Evolutionary conservation across 92 coral and sea anemone genomes (phyloP), one percentile per base, ranked within the genome.

Genomic region (Paragorgia papillata): DNA sequence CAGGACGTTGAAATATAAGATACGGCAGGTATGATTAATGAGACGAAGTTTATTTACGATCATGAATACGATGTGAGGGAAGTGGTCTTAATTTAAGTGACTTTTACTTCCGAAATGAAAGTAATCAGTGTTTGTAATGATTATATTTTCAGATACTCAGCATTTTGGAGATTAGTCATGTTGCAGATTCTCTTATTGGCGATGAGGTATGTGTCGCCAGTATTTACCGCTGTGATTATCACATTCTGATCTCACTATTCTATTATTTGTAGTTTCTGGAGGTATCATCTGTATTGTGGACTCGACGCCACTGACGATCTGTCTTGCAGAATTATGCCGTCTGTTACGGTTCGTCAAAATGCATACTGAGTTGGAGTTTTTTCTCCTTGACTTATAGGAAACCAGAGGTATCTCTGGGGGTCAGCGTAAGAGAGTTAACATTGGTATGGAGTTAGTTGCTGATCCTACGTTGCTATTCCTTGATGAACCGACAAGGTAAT

Each of bases 321-420:
- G 79, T 73, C 27, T 15, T 21, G 62, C 24, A 7, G 29, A 56
- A 56, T 56, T 13, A 56, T 56, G 62, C 2, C 27, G 24, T n/a
- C n/a, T n/a, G n/a, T n/a, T n/a, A n/a, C n/a, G n/a, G n/a, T n/a
- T n/a, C n/a, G n/a, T n/a, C n/a, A n/a, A n/a, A n/a, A n/a, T n/a
- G n/a, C n/a, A n/a, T n/a, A n/a, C n/a, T n/a, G n/a, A n/a, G n/a
- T n/a, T n/a, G n/a, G n/a, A n/a, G n/a, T n/a, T n/a, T n/a, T n/a
- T n/a, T n/a, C n/a, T n/a, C n/a, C n/a, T n/a, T n/a, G n/a, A n/a
- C n/a, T n/a, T 49, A 0, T 21, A 88, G 92, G 92, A 75, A 77
- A 85, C 84, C n/a, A 78, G 92, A 27, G 92, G 92, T n/a, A 80
- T 88, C 17, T 88, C 92, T 9, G 92, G 92, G 49, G 92, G 92